Base-by-base conservation (phyloP, 2,113 vertebrate genomes). In the Oncorhynchus tshawytscha region DNA sequence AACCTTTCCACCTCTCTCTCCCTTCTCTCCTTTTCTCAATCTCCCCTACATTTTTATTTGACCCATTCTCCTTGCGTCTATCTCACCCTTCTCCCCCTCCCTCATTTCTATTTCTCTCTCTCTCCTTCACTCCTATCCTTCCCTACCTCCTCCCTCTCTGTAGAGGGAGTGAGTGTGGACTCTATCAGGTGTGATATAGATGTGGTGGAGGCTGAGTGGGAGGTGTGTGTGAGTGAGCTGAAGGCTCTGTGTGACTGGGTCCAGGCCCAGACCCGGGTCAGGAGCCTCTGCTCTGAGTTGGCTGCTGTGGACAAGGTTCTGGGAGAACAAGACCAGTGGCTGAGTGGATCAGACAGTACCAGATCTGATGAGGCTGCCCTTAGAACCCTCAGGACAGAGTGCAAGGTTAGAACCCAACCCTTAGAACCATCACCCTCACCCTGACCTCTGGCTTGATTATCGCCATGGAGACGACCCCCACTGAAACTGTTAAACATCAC, bases 171-270 rank as follows among this genome's bases (percentile, higher is more conserved):
- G 24, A 73, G 31, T 31, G 72, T 87, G 66, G 84, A 93, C 54
- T 75, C 86, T 0, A 87, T 82, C 92, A 94, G 79, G 67, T 92
- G 78, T 83, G 92, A 79, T 81, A 57, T 25, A 8, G 79, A 71
- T 81, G 95, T 86, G 92, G 90, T 84, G 89, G 93, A 84, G 75
- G 94, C 83, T 0, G 94, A 94, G 57, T 97, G 95, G 95, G 94
- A 94, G 70, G 87, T 74, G 22, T 66, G 94, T 9, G 71, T 67
- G 24, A 88, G 91, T 74, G 90, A 91, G 78, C 84, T 96, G 62
- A 93, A 93, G 82, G 95, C 95, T 31, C 72, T 92, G 67, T 11
- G 80, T 2, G 92, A 91, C 73, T 93, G 92, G 73, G 91, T 96
- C 62, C 86, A 89, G 22, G 90, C 92, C 39, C 95, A 94, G 77